phyloP scores from a whole-genome alignment of 2,888 invertebrate genomes.

The Leucophenga montana region DNA sequence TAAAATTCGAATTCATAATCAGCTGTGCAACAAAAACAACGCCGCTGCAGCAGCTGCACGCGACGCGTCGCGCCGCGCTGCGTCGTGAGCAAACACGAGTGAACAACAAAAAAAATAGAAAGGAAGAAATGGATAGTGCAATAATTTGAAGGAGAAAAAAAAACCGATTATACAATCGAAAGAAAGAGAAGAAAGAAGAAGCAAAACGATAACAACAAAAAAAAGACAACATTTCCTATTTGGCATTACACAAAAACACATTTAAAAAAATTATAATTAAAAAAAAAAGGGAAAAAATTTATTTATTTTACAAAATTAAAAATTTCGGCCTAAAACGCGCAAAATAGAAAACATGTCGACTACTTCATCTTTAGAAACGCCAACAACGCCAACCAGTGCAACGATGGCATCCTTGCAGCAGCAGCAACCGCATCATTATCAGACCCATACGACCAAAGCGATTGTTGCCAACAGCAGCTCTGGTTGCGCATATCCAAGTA shows the following conservation, averaged over 20 bases:
- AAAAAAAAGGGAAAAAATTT: background rate
- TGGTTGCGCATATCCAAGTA: conserved; percentile 16
- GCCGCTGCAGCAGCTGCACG: background rate
- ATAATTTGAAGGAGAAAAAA: no score
- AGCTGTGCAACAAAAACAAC: background rate
- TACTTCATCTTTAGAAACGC: conserved; percentile 61
- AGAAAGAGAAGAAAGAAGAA: background rate
- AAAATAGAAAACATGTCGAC: conserved; percentile 51
- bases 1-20: background rate
- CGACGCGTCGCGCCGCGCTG: no score
- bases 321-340: background rate
- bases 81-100: no score
- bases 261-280: background rate
- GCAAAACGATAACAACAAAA: background rate
- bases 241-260: background rate
- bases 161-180: background rate
- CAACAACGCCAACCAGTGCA: conserved; percentile 50
- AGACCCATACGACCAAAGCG: conserved; percentile 48
- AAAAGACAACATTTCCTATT: background rate
- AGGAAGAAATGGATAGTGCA: no score
- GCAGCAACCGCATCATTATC: conserved; percentile 47
- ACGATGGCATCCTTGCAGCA: background rate
- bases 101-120: no score
- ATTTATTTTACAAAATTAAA: conserved; percentile 8
- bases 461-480: conserved; percentile 43